These are phyloP conservation scores for Thumatha senex DNA, from an alignment of 2,888 invertebrate genomes.

Conservation along the genomic window DNA sequence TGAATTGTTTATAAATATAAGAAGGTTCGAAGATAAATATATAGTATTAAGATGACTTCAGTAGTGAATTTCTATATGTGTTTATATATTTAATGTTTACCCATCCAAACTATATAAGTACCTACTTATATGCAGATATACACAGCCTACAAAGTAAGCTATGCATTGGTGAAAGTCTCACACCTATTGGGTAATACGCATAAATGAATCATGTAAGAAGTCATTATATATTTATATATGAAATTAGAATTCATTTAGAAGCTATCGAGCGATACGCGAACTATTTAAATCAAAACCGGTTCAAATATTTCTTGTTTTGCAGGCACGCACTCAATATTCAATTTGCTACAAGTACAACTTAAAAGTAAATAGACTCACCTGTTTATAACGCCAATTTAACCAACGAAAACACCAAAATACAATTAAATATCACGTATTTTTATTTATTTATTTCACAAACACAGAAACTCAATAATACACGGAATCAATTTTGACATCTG, in stretches of 20 bases:
- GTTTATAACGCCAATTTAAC: not conserved
- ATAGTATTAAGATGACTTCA: too few species aligned
- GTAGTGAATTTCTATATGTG: too few species aligned
- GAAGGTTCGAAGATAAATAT: too few species aligned
- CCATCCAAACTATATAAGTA: too few species aligned
- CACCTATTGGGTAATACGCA: constrained; percentile 2
- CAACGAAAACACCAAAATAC: not conserved
- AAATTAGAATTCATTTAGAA: not conserved
- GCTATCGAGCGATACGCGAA: not conserved
- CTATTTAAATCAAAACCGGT: not conserved
- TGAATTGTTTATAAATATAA: too few species aligned
- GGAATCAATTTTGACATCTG: constrained; percentile 50
- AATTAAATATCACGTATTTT: constrained; percentile 6
- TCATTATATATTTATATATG: not conserved
- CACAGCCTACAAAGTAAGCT: not conserved
- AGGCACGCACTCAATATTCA: constrained; percentile 12
- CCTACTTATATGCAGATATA: too few species aligned
- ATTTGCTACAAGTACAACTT: not conserved
- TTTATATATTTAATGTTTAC: too few species aligned
- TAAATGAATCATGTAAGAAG: not conserved
- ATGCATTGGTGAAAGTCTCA: constrained; percentile 3
- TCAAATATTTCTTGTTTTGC: not conserved
- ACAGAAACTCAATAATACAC: constrained; percentile 21
- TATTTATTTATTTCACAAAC: constrained; percentile 13
- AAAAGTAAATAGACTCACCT: constrained; percentile 20